Evolutionary conservation across 2,888 invertebrate species (phyloP).

Genomic region (Patella depressa): DNA sequence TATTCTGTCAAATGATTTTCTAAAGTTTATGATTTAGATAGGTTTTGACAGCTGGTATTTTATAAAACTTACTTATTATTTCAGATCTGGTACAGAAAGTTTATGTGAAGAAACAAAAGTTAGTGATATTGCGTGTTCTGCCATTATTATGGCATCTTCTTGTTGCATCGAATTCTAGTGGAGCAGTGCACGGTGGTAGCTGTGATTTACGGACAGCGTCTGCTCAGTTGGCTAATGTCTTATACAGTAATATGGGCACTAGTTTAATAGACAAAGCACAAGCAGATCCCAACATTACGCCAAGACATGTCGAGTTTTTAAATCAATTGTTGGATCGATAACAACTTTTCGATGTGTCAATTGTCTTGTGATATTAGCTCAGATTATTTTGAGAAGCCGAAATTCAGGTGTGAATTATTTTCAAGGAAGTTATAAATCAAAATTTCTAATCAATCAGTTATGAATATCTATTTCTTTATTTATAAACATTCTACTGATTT

Average conservation of each 20-base stretch:
- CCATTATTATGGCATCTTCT: conserved; percentile 68
- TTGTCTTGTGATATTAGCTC: too few species aligned
- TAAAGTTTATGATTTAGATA: too few species aligned
- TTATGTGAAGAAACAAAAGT: conserved; percentile 66
- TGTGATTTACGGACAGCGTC: conserved; percentile 59
- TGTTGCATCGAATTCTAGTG: conserved; percentile 57
- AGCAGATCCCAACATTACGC: conserved; percentile 51
- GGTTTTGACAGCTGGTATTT: too few species aligned
- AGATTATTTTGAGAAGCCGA: too few species aligned
- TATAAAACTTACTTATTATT: conserved; percentile 18
- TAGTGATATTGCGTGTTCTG: conserved; percentile 66
- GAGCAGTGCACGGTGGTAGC: conserved; percentile 57
- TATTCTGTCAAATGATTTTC: too few species aligned
- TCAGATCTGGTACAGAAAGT: conserved; percentile 63
- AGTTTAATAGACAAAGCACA: conserved; percentile 57
- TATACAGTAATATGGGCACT: conserved; percentile 61
- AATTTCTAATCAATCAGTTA: too few species aligned
- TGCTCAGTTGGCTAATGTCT: conserved; percentile 46
- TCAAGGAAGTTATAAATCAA: too few species aligned
- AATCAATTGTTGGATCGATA: conserved; percentile 51
- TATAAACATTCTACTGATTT: too few species aligned
- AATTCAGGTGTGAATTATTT: too few species aligned
- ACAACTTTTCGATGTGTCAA: not conserved
- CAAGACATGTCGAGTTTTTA: conserved; percentile 56
- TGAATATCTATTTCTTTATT: too few species aligned